Conservation (phyloP, 23 tunicate species). For the Aplidium turbinatum region DNA sequence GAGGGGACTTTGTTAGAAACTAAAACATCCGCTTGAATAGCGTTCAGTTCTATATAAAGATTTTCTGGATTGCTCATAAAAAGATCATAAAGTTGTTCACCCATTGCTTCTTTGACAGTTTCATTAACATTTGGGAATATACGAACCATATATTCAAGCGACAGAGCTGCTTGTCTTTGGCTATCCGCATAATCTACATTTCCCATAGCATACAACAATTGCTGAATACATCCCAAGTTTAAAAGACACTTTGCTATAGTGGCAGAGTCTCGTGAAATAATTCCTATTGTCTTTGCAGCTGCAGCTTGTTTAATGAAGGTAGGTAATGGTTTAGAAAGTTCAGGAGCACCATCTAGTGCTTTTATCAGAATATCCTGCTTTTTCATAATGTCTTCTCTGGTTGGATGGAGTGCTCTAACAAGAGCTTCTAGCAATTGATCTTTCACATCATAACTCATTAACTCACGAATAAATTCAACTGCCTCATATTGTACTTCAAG, state of each 20-base stretch:
- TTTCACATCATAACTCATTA: slow-evolving; percentile 62
- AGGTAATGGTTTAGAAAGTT: slow-evolving; percentile 60
- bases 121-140: slow-evolving; percentile 82
- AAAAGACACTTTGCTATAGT: slow-evolving; percentile 48
- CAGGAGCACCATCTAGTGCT: slow-evolving; percentile 64
- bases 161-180: slow-evolving; percentile 78
- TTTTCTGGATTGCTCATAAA: slow-evolving; percentile 73
- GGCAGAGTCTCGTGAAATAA: slow-evolving; percentile 70
- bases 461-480: slow-evolving; percentile 78
- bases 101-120: slow-evolving; percentile 87
- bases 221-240: slow-evolving; percentile 41
- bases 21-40: slow-evolving; percentile 86
- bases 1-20: slow-evolving; percentile 76
- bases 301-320: slow-evolving; percentile 87
- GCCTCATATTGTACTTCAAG: slow-evolving; percentile 95
- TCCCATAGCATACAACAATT: slow-evolving; percentile 81
- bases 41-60: slow-evolving; percentile 61
- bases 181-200: slow-evolving; percentile 88
- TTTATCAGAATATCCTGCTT: slow-evolving; percentile 21
- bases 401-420: slow-evolving; percentile 70
- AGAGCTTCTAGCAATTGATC: slow-evolving; percentile 72
- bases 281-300: slow-evolving; percentile 86
- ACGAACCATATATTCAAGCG: slow-evolving; percentile 84
- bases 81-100: slow-evolving; percentile 68
- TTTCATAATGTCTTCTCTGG: slow-evolving; percentile 66